Evolutionary conservation across 2,113 vertebrate species (phyloP).

Genomic region (Ia io): DNA sequence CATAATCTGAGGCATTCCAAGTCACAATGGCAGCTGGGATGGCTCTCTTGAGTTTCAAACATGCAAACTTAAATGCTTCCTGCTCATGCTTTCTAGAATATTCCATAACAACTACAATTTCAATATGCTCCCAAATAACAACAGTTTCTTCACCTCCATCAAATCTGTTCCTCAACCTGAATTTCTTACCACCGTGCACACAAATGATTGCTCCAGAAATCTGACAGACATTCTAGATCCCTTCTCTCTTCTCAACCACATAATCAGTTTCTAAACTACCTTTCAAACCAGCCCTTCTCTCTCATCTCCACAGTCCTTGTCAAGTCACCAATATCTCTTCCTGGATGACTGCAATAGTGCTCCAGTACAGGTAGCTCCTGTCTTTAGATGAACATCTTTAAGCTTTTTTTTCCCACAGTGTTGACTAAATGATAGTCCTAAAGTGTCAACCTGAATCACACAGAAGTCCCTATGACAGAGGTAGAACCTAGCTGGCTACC

Average conservation of each 20-base stretch:
- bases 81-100: constrained; percentile 5
- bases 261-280: neutral
- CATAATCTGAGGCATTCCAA: neutral
- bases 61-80: neutral
- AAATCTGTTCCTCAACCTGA: neutral
- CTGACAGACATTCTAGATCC: neutral
- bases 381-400: neutral
- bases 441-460: neutral
- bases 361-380: neutral
- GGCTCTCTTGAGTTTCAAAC: neutral
- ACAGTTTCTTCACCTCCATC: neutral
- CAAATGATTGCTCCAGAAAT: neutral
- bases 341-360: neutral
- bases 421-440: neutral
- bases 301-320: neutral
- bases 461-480: neutral
- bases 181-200: neutral
- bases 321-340: neutral
- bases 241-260: neutral
- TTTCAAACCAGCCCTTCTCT: neutral
- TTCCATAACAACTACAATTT: neutral
- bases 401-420: neutral
- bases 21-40: neutral
- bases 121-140: neutral
- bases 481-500: neutral